phyloP scores from a whole-genome alignment of 2,797 vertebrate species.

The Cetoscarus ocellatus region DNA sequence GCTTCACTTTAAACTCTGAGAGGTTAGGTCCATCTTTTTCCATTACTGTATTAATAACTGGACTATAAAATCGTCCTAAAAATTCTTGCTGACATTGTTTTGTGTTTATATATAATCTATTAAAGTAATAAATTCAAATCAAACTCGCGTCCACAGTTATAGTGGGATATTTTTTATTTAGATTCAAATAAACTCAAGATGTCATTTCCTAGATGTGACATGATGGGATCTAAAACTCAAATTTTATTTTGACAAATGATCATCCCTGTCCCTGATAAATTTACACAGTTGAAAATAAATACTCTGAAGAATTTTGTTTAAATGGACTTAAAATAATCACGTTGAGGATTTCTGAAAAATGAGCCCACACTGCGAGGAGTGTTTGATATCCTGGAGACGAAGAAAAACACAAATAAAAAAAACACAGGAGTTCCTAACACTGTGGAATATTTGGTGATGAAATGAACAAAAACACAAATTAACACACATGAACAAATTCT shows the following conservation, averaged over 20 bases:
- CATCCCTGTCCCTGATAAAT: conserved; percentile 57
- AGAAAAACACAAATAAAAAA: conserved; percentile 60
- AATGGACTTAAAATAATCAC: conserved; percentile 11
- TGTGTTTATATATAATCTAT: too few species aligned
- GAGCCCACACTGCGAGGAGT: conserved; percentile 44
- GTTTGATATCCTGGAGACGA: conserved; percentile 42
- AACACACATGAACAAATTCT: not conserved
- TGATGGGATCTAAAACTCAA: conserved; percentile 45
- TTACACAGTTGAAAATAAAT: conserved; percentile 63
- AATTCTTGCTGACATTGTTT: too few species aligned
- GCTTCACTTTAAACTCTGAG: too few species aligned
- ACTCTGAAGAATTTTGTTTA: conserved; percentile 1
- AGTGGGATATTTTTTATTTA: conserved; percentile 73
- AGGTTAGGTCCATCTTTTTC: too few species aligned
- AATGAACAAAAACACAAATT: conserved; percentile 30
- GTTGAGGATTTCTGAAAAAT: conserved; percentile 25
- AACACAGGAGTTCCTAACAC: conserved; percentile 32
- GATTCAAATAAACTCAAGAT: conserved; percentile 65
- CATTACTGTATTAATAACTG: too few species aligned
- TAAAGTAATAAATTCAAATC: not conserved
- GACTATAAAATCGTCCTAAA: too few species aligned
- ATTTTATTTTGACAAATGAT: conserved; percentile 27
- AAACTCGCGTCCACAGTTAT: conserved; percentile 18
- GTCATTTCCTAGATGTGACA: conserved; percentile 56
- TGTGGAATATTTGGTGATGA: conserved; percentile 51